Base-by-base conservation (phyloP, 2,888 invertebrate genomes). In the Encarsia formosa region DNA sequence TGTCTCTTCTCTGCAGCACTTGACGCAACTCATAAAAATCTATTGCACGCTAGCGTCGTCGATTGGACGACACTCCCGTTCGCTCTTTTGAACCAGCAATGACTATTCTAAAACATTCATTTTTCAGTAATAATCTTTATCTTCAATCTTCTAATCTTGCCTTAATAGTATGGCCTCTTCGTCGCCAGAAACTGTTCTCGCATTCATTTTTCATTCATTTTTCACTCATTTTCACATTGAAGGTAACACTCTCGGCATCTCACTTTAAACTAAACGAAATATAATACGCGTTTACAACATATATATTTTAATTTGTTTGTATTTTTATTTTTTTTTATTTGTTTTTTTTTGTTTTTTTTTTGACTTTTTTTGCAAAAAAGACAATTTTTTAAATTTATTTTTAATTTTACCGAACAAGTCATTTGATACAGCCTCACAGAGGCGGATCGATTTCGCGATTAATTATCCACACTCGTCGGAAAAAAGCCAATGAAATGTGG, bases 361-460 rank as follows among this genome's bases (percentile, higher is more conserved):
- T n/a, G n/a, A n/a, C n/a, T n/a, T n/a, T n/a, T n/a, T n/a, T n/a
- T 57, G 26, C 48, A 56, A 65, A 68, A 68, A 64, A 69, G 63
- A 61, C 59, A 63, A 64, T 67, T 65, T 68, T 62, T 62, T 56
- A 48, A 47, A 56, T 44, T 52, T 48, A 41, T 43, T n/a, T n/a
- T n/a, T n/a, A n/a, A 20, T 34, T 38, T 8, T 34, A 24, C 15
- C 8, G n/a, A 26, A 29, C 15, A 37, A 18, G 22, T 41, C 15
- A 52, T 52, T 47, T 41, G 43, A 57, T 49, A 57, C 50, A 47
- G 38, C 32, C 46, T 43, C 52, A 43, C 53, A 42, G 51, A 22
- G 35, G 57, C 46, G 56, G 52, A 44, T 43, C 52, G 47, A 19
- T 24, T 42, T 52, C 47, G 41, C 52, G 37, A 47, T 41, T 35